Base-by-base conservation (phyloP, 2,888 invertebrate genomes). In the Melanotus villosus region DNA sequence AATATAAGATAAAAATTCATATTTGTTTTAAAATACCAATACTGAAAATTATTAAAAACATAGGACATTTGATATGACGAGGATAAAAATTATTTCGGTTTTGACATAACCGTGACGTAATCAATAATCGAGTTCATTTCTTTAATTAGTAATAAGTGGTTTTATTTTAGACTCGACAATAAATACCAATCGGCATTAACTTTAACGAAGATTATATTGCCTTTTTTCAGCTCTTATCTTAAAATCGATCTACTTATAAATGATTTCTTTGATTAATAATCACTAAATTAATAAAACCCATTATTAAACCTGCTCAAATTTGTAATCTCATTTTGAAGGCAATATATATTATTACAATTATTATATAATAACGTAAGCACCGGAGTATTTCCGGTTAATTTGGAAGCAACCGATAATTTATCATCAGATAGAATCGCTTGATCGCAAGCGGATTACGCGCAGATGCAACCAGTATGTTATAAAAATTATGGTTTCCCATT, bases 331-430 rank as follows among this genome's bases (percentile, higher is more conserved):
- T 32, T 52, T 32, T 16, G 9, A 32, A 7, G 4, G 16, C 26
- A 23, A 50, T 50, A 52, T 32, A 52, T 52, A 52, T 52, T 14
- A 52, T 52, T 52, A 52, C 32, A 18, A 52, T 52, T 52, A 38
- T 19, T 57, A 38, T 23, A 57, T 38, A 57, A 57, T 10, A 38
- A 36, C 18, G 38, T 38, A 57, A 57, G 36, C 56, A 21, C 56
- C 36, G 56, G 36, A 21, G 38, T 38, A 38, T 38, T 57, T 57
- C 56, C 56, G 56, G 56, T 21, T 57, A n/a, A 34, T 52, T 52
- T 52, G 6, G 52, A 19, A 52, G 32, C 32, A 4, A n/a, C 10
- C 21, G 41, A 45, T 47, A 60, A 32, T 60, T 45, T 45, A 60
- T 47, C 4, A 12, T 12, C 60, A 60, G 60, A 60, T 60, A 45